phyloP scores from a whole-genome alignment of 1,140 invertebrate species.

The Leptinotarsa defecta region DNA sequence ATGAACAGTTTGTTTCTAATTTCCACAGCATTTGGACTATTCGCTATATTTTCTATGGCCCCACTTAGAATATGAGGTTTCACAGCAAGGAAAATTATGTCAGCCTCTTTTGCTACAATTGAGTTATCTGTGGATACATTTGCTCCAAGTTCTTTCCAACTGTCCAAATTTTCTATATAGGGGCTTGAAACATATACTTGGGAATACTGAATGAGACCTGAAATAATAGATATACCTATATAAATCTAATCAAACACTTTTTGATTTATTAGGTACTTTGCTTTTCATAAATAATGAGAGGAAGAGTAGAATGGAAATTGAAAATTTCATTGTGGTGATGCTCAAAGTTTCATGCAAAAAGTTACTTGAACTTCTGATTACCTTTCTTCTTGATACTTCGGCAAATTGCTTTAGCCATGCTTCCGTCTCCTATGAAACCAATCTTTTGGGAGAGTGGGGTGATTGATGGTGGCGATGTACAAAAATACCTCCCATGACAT shows the following conservation, averaged over 20 bases:
- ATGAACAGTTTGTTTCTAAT: slow-evolving; percentile 67
- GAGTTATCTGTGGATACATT: slow-evolving; percentile 68
- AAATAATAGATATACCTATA: neutral
- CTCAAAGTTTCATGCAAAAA: too few species aligned
- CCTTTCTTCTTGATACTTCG: slow-evolving; percentile 71
- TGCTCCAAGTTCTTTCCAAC: slow-evolving; percentile 68
- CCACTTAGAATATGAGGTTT: slow-evolving; percentile 79
- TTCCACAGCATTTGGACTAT: slow-evolving; percentile 40
- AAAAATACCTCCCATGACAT: neutral
- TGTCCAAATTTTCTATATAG: slow-evolving; percentile 65
- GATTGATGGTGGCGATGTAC: neutral
- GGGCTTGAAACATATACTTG: slow-evolving; percentile 73
- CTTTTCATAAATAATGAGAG: too few species aligned
- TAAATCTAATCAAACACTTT: too few species aligned
- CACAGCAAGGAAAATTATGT: slow-evolving; percentile 82
- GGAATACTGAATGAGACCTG: slow-evolving; percentile 63
- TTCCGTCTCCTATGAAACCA: slow-evolving; percentile 92
- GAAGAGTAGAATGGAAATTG: neutral
- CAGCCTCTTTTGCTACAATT: slow-evolving; percentile 66
- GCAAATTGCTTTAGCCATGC: slow-evolving; percentile 91
- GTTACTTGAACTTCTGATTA: neutral
- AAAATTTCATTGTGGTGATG: neutral
- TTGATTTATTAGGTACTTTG: too few species aligned
- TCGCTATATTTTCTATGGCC: slow-evolving; percentile 61
- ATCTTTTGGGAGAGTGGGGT: slow-evolving; percentile 56